Evolutionary conservation across 2,888 invertebrate species (phyloP), one percentile per base, ranked within the genome.

Genomic region (Polydrusus cervinus): DNA sequence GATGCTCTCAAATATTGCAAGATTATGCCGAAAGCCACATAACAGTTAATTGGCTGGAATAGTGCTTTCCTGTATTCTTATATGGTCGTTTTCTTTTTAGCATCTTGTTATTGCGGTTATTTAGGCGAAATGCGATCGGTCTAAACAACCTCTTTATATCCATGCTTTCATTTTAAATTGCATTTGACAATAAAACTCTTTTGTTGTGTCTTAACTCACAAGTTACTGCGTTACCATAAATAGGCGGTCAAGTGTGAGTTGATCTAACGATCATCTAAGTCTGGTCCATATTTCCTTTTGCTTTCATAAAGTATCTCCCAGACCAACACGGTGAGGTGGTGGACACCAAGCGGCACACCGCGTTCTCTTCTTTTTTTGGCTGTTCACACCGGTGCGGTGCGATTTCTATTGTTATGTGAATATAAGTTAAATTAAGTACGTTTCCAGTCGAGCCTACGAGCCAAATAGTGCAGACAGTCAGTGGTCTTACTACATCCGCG

Each of bases 1-100:
- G 51, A 74, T 62, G 65, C 74, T 60, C 10, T 60, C 16, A 57
- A 66, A 70, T 45, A 70, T 66, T 20, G 70, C 60, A 11, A 53
- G 65, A 74, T 70, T 66, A 74, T 74, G 70, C 70, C 67, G 53
- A 45, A 67, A 62, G 75, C 62, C 67, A 69, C 69, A 69, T 64
- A 74, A 74, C 74, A 53, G 38, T 71, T 75, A 75, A 75, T 75
- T 75, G 75, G 68, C 67, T 71, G 71, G 75, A 75, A 75, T 71
- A 71, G 67, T 71, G 67, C 75, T 71, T 55, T 68, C 40, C 47
- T 75, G 71, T 67, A 43, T 62, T 75, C 68, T 71, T 13, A 43
- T 67, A 57, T 38, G 45, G 62, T 67, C 67, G 61, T 75, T 75
- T 67, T 67, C 71, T 75, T 75, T 75, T 74, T 74, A 69, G 64